Base-by-base conservation (phyloP, 2,113 vertebrate species). In the Pteropus alecto region DNA sequence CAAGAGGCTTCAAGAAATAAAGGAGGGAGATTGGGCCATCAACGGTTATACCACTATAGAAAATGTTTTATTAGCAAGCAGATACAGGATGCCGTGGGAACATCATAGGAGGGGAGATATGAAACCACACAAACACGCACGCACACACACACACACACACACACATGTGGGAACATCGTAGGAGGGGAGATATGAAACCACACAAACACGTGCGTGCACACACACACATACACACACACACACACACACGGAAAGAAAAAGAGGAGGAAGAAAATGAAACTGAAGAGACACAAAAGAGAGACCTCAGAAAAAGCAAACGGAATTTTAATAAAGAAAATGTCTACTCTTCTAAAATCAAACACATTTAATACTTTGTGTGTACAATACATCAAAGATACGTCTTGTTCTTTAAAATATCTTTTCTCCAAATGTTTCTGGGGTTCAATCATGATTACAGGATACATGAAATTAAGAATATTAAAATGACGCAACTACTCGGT, bases 291-390 rank as follows among this genome's bases (percentile, higher is more conserved):
- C n/a, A 38, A 61, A 58, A 82, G 28, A 88, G 48, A 96, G 28
- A 33, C 7, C 67, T 87, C 81, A 93, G 92, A 58, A 91, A 93
- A 97, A 77, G 61, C 41, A 70, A 91, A 97, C 95, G 70, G 28
- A n/a, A 70, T 87, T 97, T 96, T 94, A 97, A 97, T 97, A 93
- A 97, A 95, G 81, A 90, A 87, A 96, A 70, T 74, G 61, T 84
- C 89, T 94, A 84, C 74, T 56, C 81, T 97, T 97, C 43, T 96
- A 94, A 97, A 97, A 96, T 94, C 94, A 97, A 96, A 68, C 92
- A 97, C 54, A 84, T 68, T 93, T 68, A 96, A 98, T 96, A 98
- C 16, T 93, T 97, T 97, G 95, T 87, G 70, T 68, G 21, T 92
- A 89, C 86, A 91, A 92, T 96, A 94, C 86, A 90, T n/a, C 78